phyloP scores from a whole-genome alignment of 2,797 vertebrate species.

The Gymnopithys bicolor region DNA sequence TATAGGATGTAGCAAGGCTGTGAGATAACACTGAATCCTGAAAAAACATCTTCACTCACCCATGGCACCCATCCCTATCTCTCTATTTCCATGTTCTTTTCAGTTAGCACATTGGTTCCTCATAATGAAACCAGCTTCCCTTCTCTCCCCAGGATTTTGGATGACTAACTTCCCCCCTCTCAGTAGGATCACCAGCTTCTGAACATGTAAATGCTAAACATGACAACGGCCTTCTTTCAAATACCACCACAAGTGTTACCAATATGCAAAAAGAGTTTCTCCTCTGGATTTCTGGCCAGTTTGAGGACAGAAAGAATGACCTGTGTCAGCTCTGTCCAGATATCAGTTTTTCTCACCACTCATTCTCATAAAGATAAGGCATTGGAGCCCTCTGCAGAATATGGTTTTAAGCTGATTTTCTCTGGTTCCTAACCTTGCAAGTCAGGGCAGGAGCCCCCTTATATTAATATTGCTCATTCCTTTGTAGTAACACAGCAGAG shows the following conservation, averaged over 20 bases:
- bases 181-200: not conserved
- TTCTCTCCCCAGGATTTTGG: not conserved
- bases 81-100: not conserved
- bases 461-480: not conserved
- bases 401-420: not conserved
- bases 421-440: not conserved
- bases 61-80: not conserved
- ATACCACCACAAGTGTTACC: not conserved
- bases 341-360: not conserved
- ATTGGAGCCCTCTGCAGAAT: not conserved
- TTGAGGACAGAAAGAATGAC: not conserved
- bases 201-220: not conserved
- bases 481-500: not conserved
- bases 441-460: not conserved
- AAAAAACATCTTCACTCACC: not conserved
- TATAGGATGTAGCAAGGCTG: not conserved
- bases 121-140: not conserved
- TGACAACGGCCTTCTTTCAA: not conserved
- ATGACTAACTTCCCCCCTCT: not conserved
- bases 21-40: constrained; percentile 10
- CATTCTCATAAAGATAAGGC: not conserved
- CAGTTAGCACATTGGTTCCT: not conserved
- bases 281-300: not conserved
- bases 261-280: not conserved
- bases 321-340: not conserved